Conservation (phyloP, 2,113 vertebrate genomes). For the Scolopax mira region DNA sequence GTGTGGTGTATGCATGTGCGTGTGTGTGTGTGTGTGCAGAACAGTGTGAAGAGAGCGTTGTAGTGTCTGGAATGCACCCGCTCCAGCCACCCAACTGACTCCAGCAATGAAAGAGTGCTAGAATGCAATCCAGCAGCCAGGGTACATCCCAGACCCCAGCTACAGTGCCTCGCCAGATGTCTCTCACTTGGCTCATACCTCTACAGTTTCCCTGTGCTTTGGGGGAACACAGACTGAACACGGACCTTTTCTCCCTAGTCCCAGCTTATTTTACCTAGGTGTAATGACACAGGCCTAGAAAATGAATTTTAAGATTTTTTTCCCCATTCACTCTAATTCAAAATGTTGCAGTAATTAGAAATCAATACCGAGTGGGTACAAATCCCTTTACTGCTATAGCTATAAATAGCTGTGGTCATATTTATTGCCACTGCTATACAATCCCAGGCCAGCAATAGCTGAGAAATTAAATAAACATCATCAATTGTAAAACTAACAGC, state of each 20-base stretch:
- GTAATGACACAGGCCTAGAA: neutral
- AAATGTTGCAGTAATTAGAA: neutral
- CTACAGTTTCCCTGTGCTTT: neutral
- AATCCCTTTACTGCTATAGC: neutral
- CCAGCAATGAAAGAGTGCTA: accelerated
- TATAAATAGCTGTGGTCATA: neutral
- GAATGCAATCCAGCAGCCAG: neutral
- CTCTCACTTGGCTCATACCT: neutral
- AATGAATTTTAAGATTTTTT: neutral
- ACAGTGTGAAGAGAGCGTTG: neutral
- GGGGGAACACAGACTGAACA: neutral
- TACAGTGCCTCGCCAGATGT: accelerated
- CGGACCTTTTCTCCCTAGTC: neutral
- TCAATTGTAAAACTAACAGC: neutral
- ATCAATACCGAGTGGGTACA: neutral
- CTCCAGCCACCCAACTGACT: neutral
- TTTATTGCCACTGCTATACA: neutral
- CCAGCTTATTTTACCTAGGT: neutral
- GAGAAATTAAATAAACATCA: neutral
- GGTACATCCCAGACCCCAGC: neutral
- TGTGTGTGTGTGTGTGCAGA: neutral
- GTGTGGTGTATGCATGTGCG: accelerated
- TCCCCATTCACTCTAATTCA: neutral
- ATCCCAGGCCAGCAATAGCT: neutral
- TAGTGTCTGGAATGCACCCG: neutral